Conservation (phyloP, 1,140 invertebrate genomes). For the Plectus sambesii region DNA sequence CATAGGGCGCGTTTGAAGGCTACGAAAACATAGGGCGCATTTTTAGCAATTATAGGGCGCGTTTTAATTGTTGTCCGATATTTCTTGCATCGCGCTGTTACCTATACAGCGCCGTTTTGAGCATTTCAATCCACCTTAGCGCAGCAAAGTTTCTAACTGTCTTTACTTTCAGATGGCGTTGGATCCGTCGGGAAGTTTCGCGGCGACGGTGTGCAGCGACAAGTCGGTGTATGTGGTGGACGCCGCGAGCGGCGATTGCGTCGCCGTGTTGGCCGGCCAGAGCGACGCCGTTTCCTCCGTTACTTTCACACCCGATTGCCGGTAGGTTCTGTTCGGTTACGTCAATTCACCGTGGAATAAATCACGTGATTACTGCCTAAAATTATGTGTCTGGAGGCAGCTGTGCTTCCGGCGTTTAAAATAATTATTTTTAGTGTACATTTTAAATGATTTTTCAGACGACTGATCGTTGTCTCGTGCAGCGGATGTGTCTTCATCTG, state of each 20-base stretch:
- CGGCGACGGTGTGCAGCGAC: conserved; percentile 49
- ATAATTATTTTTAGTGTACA: no score
- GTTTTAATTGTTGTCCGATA: no score
- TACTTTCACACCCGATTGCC: conserved; percentile 45
- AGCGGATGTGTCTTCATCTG: conserved; percentile 37
- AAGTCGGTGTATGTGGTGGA: conserved; percentile 49
- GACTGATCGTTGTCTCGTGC: conserved; percentile 37
- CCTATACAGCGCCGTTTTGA: no score
- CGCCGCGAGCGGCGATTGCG: conserved; percentile 47
- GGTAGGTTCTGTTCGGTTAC: conserved; percentile 17
- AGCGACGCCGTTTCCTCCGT: conserved; percentile 49
- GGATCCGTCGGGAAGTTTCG: conserved; percentile 49
- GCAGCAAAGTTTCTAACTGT: conserved; percentile 25
- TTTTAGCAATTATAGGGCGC: no score
- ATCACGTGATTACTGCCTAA: no score
- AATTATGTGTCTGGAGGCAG: no score
- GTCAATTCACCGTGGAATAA: neutral
- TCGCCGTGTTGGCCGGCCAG: conserved; percentile 49
- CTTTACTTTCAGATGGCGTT: conserved; percentile 47
- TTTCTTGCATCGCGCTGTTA: no score
- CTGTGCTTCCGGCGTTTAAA: no score
- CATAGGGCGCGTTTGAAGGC: no score
- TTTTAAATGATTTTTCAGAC: no score
- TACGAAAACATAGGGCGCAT: no score
- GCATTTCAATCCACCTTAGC: conserved; percentile 15